Conservation (phyloP, 2,888 invertebrate genomes). For the Dione vanillae region DNA sequence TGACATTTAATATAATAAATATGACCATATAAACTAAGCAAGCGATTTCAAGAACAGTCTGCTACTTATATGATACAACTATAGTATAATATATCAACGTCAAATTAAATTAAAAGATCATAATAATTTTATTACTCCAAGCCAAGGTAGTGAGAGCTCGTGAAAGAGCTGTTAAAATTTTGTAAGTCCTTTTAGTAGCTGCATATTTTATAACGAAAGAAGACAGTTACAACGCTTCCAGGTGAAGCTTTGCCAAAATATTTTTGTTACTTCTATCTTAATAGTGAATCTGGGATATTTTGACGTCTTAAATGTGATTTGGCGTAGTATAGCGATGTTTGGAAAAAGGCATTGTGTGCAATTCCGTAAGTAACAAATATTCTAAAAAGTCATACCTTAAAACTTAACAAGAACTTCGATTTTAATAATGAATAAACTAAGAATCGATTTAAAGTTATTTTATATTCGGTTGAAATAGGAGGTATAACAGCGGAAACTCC, state of each 20-base stretch:
- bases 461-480: too few relatives aligned
- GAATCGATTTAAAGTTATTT: too few relatives aligned
- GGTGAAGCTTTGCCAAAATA: slow-evolving; percentile 7
- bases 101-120: slow-evolving; percentile 21
- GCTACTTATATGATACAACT: slow-evolving; percentile 25
- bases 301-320: neutral
- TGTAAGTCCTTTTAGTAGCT: slow-evolving; percentile 1
- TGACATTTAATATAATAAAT: too few relatives aligned
- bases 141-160: slow-evolving; percentile 1
- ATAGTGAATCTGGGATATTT: neutral
- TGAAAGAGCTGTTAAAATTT: slow-evolving; percentile 16
- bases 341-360: too few relatives aligned
- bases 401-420: too few relatives aligned
- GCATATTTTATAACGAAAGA: slow-evolving; percentile 12
- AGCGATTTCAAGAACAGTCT: too few relatives aligned
- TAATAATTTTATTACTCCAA: slow-evolving; percentile 27
- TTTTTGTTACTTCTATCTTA: neutral
- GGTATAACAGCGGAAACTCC: too few relatives aligned
- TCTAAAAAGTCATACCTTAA: too few relatives aligned
- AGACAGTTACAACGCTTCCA: slow-evolving; percentile 1
- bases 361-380: too few relatives aligned
- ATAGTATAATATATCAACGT: slow-evolving; percentile 27
- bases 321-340: too few relatives aligned
- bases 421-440: too few relatives aligned
- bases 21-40: too few relatives aligned